Evolutionary conservation across 1,140 invertebrate genomes (phyloP).

Genomic region (Pentalonia nigronervosa): DNA sequence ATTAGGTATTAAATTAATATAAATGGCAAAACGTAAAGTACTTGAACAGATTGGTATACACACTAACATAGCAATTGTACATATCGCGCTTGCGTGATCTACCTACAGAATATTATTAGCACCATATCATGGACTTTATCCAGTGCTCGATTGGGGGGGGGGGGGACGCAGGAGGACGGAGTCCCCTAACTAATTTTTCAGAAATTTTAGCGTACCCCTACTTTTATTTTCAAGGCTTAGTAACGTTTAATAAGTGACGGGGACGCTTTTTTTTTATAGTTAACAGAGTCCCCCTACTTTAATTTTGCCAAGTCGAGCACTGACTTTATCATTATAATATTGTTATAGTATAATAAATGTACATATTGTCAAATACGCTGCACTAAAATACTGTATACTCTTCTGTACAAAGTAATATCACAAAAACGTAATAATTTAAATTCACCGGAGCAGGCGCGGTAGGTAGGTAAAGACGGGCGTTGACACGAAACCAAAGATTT

Average conservation of each 20-base stretch:
- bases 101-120: not conserved
- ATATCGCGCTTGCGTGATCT: not conserved
- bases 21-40: not conserved
- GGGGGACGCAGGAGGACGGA: no score
- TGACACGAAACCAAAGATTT: not conserved
- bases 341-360: not conserved
- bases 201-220: no score
- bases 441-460: not conserved
- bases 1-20: not conserved
- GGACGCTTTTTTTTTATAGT: no score
- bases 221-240: no score
- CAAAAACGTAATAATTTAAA: slow-evolving; percentile 20
- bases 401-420: not conserved
- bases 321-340: no score
- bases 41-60: not conserved
- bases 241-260: no score
- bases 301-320: no score
- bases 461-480: no score
- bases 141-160: no score
- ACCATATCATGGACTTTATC: not conserved
- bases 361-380: not conserved
- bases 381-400: not conserved
- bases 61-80: not conserved
- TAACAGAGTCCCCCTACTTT: no score
- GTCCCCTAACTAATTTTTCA: no score